Conservation (phyloP, 2,113 vertebrate species). For the Eptatretus burgeri region DNA sequence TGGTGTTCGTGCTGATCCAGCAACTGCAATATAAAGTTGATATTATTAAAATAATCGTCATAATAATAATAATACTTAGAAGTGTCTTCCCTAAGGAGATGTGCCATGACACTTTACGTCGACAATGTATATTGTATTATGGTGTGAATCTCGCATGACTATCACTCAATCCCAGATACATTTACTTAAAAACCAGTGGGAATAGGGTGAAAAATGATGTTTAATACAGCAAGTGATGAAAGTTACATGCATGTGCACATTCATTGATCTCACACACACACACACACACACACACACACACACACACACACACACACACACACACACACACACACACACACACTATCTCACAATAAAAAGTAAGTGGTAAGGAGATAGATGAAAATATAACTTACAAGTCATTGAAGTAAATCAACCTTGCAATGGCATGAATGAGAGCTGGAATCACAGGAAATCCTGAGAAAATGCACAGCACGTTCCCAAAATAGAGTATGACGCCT, state of each 20-base stretch:
- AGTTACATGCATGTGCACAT: too few relatives aligned
- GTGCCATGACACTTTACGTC: neutral
- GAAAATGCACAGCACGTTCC: conserved; percentile 1
- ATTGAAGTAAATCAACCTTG: conserved; percentile 67
- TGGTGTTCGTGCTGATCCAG: conserved; percentile 89
- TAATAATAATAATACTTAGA: neutral
- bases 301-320: too few relatives aligned
- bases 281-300: too few relatives aligned
- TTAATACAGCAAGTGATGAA: too few relatives aligned
- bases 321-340: neutral
- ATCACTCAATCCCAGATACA: neutral
- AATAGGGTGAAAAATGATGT: too few relatives aligned
- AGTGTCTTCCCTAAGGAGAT: neutral
- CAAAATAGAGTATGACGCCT: too few relatives aligned
- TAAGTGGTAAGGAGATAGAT: neutral
- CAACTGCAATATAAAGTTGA: conserved; percentile 23
- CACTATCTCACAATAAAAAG: neutral
- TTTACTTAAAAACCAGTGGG: neutral
- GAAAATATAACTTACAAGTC: conserved; percentile 43
- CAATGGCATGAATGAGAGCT: conserved; percentile 51
- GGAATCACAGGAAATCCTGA: conserved; percentile 77
- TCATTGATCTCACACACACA: too few relatives aligned
- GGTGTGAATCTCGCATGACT: neutral
- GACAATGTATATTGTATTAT: too few relatives aligned
- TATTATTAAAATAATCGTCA: neutral